Conservation (phyloP, 2,797 vertebrate genomes). For the Eurystomus glaucurus region DNA sequence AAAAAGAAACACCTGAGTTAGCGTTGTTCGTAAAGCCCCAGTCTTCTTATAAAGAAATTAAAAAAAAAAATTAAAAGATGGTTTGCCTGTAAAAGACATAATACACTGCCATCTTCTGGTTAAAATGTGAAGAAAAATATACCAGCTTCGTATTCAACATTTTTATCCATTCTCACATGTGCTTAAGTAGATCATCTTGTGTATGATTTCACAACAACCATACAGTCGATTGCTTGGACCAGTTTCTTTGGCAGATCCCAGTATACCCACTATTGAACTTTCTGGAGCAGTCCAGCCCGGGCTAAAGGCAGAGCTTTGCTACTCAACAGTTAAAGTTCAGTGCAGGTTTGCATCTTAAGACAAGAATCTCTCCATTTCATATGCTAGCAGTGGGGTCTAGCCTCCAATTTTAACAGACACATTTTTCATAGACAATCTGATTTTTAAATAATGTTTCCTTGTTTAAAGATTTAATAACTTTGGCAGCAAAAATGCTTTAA, state of each 20-base stretch:
- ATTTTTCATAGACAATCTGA: background rate
- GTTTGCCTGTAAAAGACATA: slow-evolving; percentile 62
- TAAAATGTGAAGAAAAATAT: slow-evolving; percentile 49
- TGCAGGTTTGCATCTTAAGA: background rate
- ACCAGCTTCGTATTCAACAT: background rate
- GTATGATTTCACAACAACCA: background rate
- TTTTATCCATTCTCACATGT: background rate
- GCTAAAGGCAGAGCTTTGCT: background rate
- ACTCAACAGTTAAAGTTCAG: background rate
- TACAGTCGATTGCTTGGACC: rapidly evolving
- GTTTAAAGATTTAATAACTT: background rate
- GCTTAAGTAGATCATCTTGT: background rate
- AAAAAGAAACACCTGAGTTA: background rate
- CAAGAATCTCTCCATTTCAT: background rate
- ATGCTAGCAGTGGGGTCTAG: background rate
- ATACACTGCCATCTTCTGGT: slow-evolving; percentile 82
- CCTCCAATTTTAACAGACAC: background rate
- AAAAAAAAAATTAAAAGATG: background rate
- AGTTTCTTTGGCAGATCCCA: background rate
- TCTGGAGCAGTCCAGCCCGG: background rate
- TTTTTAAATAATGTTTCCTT: background rate
- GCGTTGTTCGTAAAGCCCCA: background rate
- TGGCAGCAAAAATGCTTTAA: slow-evolving; percentile 1
- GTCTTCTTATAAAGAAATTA: background rate
- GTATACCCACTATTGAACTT: background rate